Conservation (phyloP, 2,113 vertebrate species). For the Numida meleagris region DNA sequence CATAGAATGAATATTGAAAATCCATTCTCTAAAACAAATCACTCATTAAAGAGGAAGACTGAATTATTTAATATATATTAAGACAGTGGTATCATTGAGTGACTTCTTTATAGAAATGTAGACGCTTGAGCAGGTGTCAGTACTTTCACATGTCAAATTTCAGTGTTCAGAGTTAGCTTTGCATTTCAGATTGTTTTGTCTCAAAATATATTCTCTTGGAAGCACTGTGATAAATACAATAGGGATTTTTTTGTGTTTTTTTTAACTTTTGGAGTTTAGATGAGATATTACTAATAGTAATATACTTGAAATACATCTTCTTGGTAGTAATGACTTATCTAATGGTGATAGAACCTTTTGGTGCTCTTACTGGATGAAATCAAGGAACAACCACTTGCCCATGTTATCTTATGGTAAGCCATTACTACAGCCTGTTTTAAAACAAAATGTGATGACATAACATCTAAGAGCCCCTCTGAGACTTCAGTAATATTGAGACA, state of each 20-base stretch:
- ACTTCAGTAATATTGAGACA: not conserved
- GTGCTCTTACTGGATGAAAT: not conserved
- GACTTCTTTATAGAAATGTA: not conserved
- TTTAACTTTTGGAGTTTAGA: not conserved
- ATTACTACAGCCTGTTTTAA: not conserved
- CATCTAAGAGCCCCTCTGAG: not conserved
- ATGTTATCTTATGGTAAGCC: not conserved
- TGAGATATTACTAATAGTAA: not conserved
- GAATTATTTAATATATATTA: not conserved
- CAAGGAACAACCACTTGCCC: not conserved
- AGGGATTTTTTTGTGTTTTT: not conserved
- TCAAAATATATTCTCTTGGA: not conserved
- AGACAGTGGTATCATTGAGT: not conserved
- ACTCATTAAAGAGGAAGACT: not conserved
- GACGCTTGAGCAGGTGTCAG: not conserved
- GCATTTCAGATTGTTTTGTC: not conserved
- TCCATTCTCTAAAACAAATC: not conserved
- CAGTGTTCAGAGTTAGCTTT: not conserved
- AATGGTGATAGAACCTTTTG: not conserved
- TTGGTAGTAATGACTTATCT: not conserved
- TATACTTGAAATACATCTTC: not conserved
- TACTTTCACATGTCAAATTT: not conserved
- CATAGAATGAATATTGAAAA: not conserved
- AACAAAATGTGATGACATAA: not conserved
- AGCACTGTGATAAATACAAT: not conserved